A percentile compares a stretch with the other conserved stretches of the same genome.
These are phyloP conservation scores for Pediacus dermestoides DNA, from an alignment of 2,888 invertebrate species.

Conservation along the genomic window DNA sequence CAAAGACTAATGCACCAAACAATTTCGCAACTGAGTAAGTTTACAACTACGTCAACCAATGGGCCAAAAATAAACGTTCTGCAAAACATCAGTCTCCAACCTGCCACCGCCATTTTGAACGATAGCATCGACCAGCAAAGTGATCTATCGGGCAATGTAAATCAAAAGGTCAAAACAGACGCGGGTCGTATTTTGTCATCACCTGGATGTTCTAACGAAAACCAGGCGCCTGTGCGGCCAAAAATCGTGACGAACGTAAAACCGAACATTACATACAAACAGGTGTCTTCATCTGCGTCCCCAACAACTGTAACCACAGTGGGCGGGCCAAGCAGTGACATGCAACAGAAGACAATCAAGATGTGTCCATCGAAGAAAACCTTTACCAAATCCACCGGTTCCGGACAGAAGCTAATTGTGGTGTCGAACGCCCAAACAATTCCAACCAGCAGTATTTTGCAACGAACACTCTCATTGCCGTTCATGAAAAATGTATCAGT, in stretches of 20 bases:
- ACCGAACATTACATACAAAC: conserved; percentile 34
- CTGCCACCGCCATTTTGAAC: conserved; percentile 1
- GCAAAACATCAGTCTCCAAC: conserved; percentile 41
- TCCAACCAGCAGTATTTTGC: conserved; percentile 44
- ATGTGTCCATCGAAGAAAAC: conserved; percentile 40
- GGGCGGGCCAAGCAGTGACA: conserved; percentile 31
- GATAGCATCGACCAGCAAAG: background rate
- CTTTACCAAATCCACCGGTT: conserved; percentile 35
- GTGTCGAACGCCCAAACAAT: conserved; percentile 46
- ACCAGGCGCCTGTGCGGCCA: conserved; percentile 34
- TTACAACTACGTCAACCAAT: conserved; percentile 11
- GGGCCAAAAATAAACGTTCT: conserved; percentile 43
- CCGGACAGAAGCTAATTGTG: conserved; percentile 48
- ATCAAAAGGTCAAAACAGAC: background rate
- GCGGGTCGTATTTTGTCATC: background rate
- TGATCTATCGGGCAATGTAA: background rate
- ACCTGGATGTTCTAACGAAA: conserved; percentile 36
- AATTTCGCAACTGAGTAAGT: conserved; percentile 18
- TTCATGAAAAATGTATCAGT: conserved; percentile 46
- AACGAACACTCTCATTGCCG: conserved; percentile 45
- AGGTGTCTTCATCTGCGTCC: conserved; percentile 18
- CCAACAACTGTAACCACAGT: conserved; percentile 13
- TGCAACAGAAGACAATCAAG: conserved; percentile 37
- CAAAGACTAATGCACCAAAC: conserved; percentile 26
- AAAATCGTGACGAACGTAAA: conserved; percentile 35